A percentile compares a stretch with the other conserved stretches of the same genome.
Conservation (phyloP, 2,113 vertebrate species). For the Excalfactoria chinensis region DNA sequence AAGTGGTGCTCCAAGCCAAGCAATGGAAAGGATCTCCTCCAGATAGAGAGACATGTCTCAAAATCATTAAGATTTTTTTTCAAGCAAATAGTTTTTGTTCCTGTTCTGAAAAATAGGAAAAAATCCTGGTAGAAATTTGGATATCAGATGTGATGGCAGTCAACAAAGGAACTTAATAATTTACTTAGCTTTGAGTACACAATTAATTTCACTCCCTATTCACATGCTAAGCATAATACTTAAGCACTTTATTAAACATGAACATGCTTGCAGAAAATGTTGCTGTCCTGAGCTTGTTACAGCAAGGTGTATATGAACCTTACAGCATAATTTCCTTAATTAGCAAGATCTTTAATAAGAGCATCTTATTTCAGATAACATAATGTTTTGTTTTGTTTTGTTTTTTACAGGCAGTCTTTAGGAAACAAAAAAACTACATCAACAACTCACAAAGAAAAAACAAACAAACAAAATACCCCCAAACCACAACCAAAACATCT, state of each 20-base stretch:
- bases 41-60: background rate
- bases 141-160: background rate
- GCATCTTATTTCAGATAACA: background rate
- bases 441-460: background rate
- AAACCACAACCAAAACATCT: background rate
- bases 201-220: constrained; percentile 4
- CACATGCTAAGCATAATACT: background rate
- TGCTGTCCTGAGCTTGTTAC: background rate
- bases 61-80: background rate
- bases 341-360: background rate
- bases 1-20: background rate
- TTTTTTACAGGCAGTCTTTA: background rate
- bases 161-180: background rate
- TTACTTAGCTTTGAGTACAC: background rate
- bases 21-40: background rate
- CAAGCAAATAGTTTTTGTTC: background rate
- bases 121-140: background rate
- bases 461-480: background rate
- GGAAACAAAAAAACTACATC: background rate
- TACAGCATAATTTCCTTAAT: background rate
- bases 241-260: background rate
- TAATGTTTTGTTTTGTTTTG: background rate
- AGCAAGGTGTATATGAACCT: background rate
- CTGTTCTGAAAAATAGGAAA: background rate
- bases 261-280: background rate